These are phyloP conservation scores for Pimpla rufipes DNA, from an alignment of 2,888 invertebrate genomes.

Conservation along the genomic window DNA sequence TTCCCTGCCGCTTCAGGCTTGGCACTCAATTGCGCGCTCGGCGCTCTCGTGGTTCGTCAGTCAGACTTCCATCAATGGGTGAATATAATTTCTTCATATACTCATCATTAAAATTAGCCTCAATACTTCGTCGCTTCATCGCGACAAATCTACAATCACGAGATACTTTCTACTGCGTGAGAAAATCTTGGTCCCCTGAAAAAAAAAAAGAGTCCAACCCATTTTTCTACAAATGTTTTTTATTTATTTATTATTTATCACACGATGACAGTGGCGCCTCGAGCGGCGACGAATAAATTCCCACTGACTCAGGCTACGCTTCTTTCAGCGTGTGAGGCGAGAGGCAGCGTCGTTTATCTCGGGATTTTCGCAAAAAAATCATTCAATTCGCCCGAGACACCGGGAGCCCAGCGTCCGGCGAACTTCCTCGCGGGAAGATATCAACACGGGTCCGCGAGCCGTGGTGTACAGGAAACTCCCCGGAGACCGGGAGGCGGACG, in stretches of 20 bases:
- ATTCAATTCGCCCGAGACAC: background rate
- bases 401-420: background rate
- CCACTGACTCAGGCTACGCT: background rate
- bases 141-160: background rate
- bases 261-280: background rate
- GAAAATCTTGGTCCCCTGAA: too few relatives aligned
- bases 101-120: background rate
- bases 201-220: too few relatives aligned
- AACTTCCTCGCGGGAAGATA: constrained; percentile 15
- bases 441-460: constrained; percentile 17
- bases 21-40: constrained; percentile 95
- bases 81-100: constrained; percentile 84
- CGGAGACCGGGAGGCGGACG: constrained; percentile 48
- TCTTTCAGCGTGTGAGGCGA: background rate
- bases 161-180: background rate
- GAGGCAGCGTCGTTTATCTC: background rate
- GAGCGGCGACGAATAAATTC: background rate
- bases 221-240: background rate
- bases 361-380: constrained; percentile 13
- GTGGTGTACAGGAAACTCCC: constrained; percentile 52
- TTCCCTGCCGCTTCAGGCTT: constrained; percentile 95
- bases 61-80: constrained; percentile 98
- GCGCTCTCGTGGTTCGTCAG: constrained; percentile 96
- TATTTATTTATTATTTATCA: background rate
- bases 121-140: background rate